These are phyloP conservation scores for Scyliorhinus canicula DNA, from an alignment of 2,797 vertebrate genomes.

Conservation along the genomic window DNA sequence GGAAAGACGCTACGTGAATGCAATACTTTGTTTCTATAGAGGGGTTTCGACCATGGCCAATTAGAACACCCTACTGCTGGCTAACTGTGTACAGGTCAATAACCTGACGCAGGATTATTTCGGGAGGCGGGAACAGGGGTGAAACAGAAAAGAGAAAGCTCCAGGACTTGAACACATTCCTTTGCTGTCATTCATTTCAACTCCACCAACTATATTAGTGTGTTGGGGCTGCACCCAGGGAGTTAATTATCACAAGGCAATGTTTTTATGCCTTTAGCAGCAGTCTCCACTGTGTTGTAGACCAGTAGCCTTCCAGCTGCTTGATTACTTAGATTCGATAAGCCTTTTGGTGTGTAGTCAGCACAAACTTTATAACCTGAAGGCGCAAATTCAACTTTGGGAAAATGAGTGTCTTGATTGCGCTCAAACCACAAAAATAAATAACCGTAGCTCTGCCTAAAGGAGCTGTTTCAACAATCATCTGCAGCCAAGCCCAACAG, in stretches of 20 bases:
- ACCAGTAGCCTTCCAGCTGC: background rate
- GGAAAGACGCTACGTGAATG: background rate
- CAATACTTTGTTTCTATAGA: background rate
- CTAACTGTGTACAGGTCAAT: background rate
- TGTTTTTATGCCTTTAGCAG: background rate
- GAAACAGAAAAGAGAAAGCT: background rate
- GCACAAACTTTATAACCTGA: background rate
- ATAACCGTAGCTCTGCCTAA: background rate
- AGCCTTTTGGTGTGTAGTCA: background rate
- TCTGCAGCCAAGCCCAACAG: conserved; percentile 1
- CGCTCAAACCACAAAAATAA: background rate
- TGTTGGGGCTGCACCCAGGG: background rate
- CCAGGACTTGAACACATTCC: background rate
- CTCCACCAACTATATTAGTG: background rate
- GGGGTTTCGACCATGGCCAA: background rate
- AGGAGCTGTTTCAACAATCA: background rate
- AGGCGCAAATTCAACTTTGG: background rate
- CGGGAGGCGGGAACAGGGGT: background rate
- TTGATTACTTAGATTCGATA: background rate
- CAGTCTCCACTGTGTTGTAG: background rate
- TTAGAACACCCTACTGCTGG: background rate
- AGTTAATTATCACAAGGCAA: background rate
- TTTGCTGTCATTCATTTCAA: background rate
- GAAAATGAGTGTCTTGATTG: conserved; percentile 19
- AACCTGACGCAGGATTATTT: background rate